These are phyloP conservation scores for Nineta flava DNA, from an alignment of 2,888 invertebrate species.

Conservation along the genomic window DNA sequence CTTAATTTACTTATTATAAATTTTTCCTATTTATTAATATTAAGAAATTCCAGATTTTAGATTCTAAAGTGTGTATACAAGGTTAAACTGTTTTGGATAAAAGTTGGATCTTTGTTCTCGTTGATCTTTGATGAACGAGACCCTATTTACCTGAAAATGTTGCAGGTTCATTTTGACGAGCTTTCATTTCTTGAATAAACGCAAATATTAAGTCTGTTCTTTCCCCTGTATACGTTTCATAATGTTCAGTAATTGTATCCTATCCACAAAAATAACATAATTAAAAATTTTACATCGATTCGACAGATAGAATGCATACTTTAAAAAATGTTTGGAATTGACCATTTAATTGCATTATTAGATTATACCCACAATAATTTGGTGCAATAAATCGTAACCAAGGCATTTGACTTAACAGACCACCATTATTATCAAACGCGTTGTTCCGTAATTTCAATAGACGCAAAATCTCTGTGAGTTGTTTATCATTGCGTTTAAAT, in stretches of 20 bases:
- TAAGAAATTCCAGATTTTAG: too few relatives aligned
- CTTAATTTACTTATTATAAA: too few relatives aligned
- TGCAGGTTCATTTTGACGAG: constrained; percentile 18
- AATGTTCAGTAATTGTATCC: constrained; percentile 40
- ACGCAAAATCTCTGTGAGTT: constrained; percentile 29
- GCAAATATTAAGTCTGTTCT: constrained; percentile 44
- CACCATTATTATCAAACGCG: constrained; percentile 40
- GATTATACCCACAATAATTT: constrained; percentile 39
- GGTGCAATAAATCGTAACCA: constrained; percentile 47
- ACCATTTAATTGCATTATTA: constrained; percentile 36
- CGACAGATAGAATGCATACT: too few relatives aligned
- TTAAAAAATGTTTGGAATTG: constrained; percentile 36
- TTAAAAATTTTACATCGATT: too few relatives aligned
- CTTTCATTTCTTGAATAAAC: constrained; percentile 42
- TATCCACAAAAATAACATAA: constrained; percentile 16
- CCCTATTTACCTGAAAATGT: constrained; percentile 35
- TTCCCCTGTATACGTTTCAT: constrained; percentile 25
- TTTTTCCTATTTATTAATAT: too few relatives aligned
- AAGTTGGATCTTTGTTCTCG: too few relatives aligned
- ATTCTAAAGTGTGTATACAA: too few relatives aligned
- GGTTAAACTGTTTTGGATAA: too few relatives aligned
- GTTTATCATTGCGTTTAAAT: constrained; percentile 28
- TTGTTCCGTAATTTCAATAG: constrained; percentile 32
- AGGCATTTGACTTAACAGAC: constrained; percentile 39
- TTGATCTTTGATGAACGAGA: too few relatives aligned